Percentiles rank a stretch among this genome's conserved stretches.
Conservation (phyloP, 2,888 invertebrate genomes). For the Mamestra brassicae region DNA sequence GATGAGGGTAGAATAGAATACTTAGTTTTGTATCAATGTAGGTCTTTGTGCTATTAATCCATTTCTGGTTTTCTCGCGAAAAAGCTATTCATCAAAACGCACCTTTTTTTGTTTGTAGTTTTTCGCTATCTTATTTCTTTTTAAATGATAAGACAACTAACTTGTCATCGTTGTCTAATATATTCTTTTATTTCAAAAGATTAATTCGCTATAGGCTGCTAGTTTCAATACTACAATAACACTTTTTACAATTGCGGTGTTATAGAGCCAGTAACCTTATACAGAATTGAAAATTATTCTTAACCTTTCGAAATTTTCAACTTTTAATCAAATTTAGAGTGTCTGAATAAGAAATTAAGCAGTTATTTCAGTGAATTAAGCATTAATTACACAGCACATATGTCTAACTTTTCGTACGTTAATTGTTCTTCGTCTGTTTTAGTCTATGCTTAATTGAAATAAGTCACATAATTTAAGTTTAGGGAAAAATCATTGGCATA, state of each 20-base stretch:
- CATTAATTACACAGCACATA: slow-evolving; percentile 33
- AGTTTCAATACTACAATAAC: background rate
- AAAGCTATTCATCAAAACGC: no score
- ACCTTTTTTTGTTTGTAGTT: no score
- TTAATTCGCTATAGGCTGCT: slow-evolving; percentile 1
- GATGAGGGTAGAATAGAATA: background rate
- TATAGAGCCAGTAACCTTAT: background rate
- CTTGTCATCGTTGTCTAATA: slow-evolving; percentile 3
- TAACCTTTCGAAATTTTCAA: slow-evolving; percentile 1
- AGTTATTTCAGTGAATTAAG: slow-evolving; percentile 29
- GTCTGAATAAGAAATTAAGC: slow-evolving; percentile 43
- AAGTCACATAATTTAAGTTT: background rate
- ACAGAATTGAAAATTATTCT: background rate
- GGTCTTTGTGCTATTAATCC: background rate
- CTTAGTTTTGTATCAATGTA: background rate
- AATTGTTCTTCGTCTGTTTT: slow-evolving; percentile 44
- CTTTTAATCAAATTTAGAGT: slow-evolving; percentile 43
- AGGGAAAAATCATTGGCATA: background rate
- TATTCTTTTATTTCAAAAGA: background rate
- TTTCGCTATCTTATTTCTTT: no score
- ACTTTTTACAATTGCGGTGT: background rate
- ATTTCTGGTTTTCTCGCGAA: background rate
- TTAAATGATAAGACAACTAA: background rate
- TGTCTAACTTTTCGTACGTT: slow-evolving; percentile 31
- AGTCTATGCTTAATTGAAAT: background rate